Conservation (phyloP, 2,113 vertebrate genomes). For the Tiliqua scincoides region DNA sequence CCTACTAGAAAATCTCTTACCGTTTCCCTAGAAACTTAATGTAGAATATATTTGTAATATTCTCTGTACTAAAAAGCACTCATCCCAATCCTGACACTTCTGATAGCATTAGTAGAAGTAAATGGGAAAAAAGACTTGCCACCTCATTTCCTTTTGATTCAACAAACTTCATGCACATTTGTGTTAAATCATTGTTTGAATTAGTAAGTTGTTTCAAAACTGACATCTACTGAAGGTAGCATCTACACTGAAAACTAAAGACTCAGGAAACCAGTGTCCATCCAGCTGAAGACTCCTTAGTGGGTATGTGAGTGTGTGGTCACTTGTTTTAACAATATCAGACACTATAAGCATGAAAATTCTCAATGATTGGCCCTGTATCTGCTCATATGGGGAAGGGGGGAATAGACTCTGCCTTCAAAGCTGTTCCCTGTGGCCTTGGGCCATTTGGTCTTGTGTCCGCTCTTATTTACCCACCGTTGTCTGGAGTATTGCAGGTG, state of each 20-base stretch:
- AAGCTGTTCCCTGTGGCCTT: not conserved
- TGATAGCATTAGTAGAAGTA: not conserved
- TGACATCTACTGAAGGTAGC: not conserved
- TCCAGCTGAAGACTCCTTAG: not conserved
- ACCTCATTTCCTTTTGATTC: not conserved
- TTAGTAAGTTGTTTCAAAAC: not conserved
- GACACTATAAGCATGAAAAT: not conserved
- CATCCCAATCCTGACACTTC: not conserved
- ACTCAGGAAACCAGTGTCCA: not conserved
- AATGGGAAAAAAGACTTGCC: not conserved
- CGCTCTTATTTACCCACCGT: too few species aligned
- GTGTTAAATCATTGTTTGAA: not conserved
- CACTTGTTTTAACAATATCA: not conserved
- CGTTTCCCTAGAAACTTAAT: slow-evolving; percentile 38
- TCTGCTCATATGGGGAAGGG: not conserved
- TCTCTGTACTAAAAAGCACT: slow-evolving; percentile 26
- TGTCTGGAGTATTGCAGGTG: not conserved
- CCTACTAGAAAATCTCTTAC: slow-evolving; percentile 37
- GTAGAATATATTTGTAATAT: slow-evolving; percentile 4
- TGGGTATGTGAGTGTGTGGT: not conserved
- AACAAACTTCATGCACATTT: not conserved
- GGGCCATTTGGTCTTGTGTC: not conserved
- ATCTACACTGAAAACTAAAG: not conserved
- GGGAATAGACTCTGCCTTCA: not conserved
- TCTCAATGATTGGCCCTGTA: not conserved